Evolutionary conservation across 2,113 vertebrate species (phyloP), one percentile per base, ranked within the genome.

Genomic region (Rhinoptilus africanus): DNA sequence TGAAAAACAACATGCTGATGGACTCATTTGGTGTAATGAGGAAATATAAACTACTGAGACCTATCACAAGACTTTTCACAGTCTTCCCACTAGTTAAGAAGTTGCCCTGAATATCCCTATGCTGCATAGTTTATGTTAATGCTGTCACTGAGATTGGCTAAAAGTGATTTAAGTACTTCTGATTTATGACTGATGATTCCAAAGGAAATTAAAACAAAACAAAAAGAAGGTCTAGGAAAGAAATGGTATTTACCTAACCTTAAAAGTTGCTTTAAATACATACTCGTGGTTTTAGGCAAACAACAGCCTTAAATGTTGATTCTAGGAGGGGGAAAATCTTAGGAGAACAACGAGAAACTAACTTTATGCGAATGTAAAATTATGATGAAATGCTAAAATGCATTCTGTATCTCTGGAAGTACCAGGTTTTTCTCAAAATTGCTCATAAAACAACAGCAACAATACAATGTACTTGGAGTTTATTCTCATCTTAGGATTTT

Each of bases 361-460:
- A 95, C 41, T 91, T 81, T n/a, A 66, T 89, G n/a, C 34, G 75
- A 85, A 71, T n/a, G 32, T 20, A 73, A 88, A 93, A 68, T 64
- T 59, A 71, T 68, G 67, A 80, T 14, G 18, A 45, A 94, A 80
- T 3, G 4, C 45, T 85, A 64, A 83, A 82, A 48, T 0, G 5
- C 32, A 72, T 81, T 88, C 50, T 85, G 53, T 10, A 54, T 90
- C 60, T 48, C 69, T 88, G 57, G 45, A 85, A 51, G 34, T 39
- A 86, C 63, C 45, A 77, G 10, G 6, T 59, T 93, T 87, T 83
- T 63, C 71, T 85, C 66, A 84, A 74, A 84, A 60, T 19, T 73
- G 39, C 83, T 91, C 66, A 96, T 89, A 94, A 96, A 96, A 51
- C 54, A 89, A 67, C 24, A 94, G 87, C 64, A 92, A 60, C 63